Conservation (phyloP, 2,888 invertebrate genomes). For the Ochropleura plecta region DNA sequence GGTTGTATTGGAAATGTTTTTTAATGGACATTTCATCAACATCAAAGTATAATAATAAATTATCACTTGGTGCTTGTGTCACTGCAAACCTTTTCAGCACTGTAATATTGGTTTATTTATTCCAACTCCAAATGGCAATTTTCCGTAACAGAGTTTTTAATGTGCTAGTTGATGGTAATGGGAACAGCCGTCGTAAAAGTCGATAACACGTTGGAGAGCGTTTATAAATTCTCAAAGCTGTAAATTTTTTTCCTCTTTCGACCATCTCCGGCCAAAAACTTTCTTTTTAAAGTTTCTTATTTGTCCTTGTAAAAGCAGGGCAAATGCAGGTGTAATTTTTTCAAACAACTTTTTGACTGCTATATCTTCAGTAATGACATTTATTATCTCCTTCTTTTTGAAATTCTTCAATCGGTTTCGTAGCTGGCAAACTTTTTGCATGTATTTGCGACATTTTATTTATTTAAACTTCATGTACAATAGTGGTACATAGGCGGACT, state of each 20-base stretch:
- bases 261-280: constrained; percentile 16
- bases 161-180: not conserved
- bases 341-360: too few species aligned
- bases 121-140: too few species aligned
- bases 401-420: not conserved
- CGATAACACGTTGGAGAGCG: constrained; percentile 9
- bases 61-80: constrained; percentile 9
- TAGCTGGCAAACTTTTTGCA: not conserved
- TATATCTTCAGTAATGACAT: not conserved
- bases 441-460: constrained; percentile 3
- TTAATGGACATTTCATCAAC: constrained; percentile 27
- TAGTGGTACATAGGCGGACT: too few species aligned
- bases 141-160: not conserved
- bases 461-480: too few species aligned
- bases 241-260: constrained; percentile 21
- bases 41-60: constrained; percentile 15
- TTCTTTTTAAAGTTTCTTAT: constrained; percentile 21
- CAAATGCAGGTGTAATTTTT: constrained; percentile 3
- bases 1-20: constrained; percentile 15
- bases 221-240: constrained; percentile 18
- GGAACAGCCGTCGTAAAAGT: constrained; percentile 3
- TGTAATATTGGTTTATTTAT: constrained; percentile 7
- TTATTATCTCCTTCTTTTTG: not conserved
- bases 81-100: constrained; percentile 7
- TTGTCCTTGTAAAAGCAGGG: constrained; percentile 19